Conservation (phyloP, 2,113 vertebrate genomes). For the Dasyornis broadbenti region DNA sequence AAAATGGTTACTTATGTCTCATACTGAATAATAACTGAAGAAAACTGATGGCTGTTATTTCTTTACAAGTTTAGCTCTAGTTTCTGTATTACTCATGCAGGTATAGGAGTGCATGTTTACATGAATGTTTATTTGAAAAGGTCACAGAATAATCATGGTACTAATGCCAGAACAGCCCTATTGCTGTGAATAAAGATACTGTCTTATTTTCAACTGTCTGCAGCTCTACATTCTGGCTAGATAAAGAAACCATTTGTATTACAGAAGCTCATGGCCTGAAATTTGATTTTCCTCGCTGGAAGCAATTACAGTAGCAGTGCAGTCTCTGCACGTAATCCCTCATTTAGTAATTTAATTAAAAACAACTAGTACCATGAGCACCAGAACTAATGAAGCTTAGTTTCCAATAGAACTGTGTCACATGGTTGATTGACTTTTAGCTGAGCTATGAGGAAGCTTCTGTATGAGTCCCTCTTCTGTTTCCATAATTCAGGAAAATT, state of each 20-base stretch:
- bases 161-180: background rate
- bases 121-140: background rate
- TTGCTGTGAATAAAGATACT: background rate
- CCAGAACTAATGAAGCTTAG: constrained; percentile 33
- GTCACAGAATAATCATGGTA: background rate
- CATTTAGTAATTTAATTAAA: constrained; percentile 63
- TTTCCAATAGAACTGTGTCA: background rate
- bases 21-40: background rate
- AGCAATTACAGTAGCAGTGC: constrained; percentile 32
- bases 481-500: background rate
- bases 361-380: constrained; percentile 11
- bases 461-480: background rate
- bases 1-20: background rate
- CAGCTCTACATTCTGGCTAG: background rate
- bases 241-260: constrained; percentile 17
- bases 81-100: background rate
- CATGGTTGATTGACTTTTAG: background rate
- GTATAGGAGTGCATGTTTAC: background rate
- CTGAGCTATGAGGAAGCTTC: background rate
- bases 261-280: background rate
- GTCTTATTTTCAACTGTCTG: background rate
- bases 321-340: constrained; percentile 5
- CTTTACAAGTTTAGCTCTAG: background rate
- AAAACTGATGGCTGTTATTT: background rate
- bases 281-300: constrained; percentile 46